Percentiles rank a stretch among this genome's conserved stretches.
These are phyloP conservation scores for Chionodraco myersi DNA, from an alignment of 2,113 vertebrate genomes.

Conservation along the genomic window DNA sequence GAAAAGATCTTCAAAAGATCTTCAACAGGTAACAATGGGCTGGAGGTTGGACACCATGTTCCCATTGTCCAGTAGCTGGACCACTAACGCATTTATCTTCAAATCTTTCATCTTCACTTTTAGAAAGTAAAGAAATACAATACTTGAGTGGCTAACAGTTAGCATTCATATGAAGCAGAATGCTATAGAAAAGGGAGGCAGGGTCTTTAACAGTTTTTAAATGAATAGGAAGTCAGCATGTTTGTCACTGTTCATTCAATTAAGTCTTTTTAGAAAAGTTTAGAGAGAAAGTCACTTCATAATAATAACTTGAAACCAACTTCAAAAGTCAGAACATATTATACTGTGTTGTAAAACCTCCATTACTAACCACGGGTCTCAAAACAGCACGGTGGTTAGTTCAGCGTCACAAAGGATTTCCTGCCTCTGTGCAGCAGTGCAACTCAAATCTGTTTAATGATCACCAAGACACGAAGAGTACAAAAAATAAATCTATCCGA, in stretches of 20 bases:
- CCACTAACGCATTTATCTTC: neutral
- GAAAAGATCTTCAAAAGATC: too few species aligned
- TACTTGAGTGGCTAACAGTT: neutral
- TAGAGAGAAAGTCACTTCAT: too few species aligned
- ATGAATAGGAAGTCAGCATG: neutral
- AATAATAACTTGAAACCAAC: neutral
- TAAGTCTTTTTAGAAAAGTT: neutral
- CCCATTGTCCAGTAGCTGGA: neutral
- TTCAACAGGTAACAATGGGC: too few species aligned
- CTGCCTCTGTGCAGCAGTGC: neutral
- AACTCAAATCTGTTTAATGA: neutral
- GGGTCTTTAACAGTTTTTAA: neutral
- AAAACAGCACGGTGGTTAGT: neutral
- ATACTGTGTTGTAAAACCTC: neutral
- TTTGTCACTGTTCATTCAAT: neutral
- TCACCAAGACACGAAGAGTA: neutral
- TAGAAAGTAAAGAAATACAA: neutral
- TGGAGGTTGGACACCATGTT: too few species aligned
- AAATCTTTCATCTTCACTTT: neutral
- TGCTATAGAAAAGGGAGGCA: neutral
- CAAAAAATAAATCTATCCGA: neutral
- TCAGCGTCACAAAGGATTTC: neutral
- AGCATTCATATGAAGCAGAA: neutral
- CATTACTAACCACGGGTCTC: neutral
- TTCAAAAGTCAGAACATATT: neutral